Evolutionary conservation across 2,888 invertebrate genomes (phyloP).

Genomic region (Ochropleura plecta): DNA sequence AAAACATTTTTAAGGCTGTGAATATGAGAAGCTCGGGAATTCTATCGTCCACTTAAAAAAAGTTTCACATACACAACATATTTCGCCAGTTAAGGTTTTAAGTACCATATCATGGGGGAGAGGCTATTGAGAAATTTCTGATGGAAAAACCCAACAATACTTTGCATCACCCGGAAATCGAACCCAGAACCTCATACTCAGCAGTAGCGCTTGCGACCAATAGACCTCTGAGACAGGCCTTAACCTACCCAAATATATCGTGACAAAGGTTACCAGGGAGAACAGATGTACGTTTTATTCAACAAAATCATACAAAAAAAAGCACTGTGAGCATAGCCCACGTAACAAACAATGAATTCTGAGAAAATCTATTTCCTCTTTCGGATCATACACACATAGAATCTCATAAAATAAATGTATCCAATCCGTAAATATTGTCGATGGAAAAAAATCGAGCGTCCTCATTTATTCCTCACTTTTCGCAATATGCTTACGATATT

Average conservation of each 20-base stretch:
- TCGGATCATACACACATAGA: conserved; percentile 11
- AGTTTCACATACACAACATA: not conserved
- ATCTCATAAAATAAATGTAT: conserved; percentile 7
- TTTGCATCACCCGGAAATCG: no score
- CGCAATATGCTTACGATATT: not conserved
- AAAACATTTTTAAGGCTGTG: not conserved
- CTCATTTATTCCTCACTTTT: not conserved
- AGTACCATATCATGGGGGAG: no score
- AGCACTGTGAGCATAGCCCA: not conserved
- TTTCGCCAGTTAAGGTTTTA: no score
- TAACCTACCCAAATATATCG: not conserved
- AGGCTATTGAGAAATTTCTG: no score
- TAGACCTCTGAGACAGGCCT: no score
- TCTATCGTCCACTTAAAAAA: not conserved
- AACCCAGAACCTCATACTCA: no score
- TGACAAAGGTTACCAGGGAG: not conserved
- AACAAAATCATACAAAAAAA: conserved; percentile 3
- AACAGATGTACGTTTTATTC: conserved; percentile 2
- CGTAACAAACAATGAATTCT: not conserved
- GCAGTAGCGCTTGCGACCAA: no score
- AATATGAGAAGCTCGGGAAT: not conserved
- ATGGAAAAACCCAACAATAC: no score
- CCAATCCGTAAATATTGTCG: conserved; percentile 1
- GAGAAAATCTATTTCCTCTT: conserved; percentile 1
- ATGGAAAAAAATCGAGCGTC: conserved; percentile 2